phyloP scores from a whole-genome alignment of 2,113 vertebrate genomes.

The Nycticorax nycticorax region DNA sequence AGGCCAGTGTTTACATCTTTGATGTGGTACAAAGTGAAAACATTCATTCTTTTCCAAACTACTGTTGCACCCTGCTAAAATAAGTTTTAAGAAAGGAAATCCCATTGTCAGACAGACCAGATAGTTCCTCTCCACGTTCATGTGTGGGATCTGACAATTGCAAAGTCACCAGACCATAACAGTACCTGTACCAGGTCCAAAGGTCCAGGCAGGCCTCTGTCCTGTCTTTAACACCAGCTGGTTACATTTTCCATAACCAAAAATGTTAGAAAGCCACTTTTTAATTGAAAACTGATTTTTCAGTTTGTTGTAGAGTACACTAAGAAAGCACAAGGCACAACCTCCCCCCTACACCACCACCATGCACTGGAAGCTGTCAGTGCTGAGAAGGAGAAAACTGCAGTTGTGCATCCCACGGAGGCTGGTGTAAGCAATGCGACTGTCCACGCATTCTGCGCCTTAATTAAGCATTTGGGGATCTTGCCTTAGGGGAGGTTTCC shows the following conservation, averaged over 20 bases:
- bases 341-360: not conserved
- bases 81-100: not conserved
- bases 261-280: not conserved
- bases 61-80: not conserved
- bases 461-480: not conserved
- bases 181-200: not conserved
- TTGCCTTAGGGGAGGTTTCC: not conserved
- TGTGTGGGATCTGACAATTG: not conserved
- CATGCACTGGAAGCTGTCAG: not conserved
- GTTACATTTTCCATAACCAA: not conserved
- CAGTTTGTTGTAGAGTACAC: not conserved
- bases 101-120: not conserved
- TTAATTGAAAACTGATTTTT: not conserved
- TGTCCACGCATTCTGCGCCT: not conserved
- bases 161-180: not conserved
- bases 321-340: not conserved
- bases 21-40: not conserved
- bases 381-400: not conserved
- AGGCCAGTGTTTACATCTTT: not conserved
- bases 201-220: not conserved
- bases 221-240: not conserved
- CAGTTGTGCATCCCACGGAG: fast-evolving
- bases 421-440: fast-evolving
- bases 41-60: not conserved
- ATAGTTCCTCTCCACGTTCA: not conserved